Base-by-base conservation (phyloP, 2,888 invertebrate genomes). In the Pollenia amentaria region DNA sequence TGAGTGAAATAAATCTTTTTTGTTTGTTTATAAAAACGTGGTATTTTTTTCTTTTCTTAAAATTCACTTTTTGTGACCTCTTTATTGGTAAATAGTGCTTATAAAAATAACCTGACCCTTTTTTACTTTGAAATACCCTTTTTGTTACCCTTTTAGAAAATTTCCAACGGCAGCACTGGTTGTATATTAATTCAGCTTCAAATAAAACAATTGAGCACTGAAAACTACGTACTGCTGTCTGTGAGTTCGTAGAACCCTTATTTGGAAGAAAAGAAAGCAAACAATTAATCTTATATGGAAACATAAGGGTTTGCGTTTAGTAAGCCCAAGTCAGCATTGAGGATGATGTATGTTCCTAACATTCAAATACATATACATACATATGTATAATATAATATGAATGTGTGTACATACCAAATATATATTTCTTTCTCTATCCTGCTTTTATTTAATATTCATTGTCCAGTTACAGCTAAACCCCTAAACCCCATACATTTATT, bases 401-500 rank as follows among this genome's bases (percentile, higher is more conserved):
- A 29, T 29, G 29, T 29, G 29, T 29, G 29, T 29, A 6, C 7
- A 42, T 18, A 40, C 2, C 3, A 29, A 11, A 3, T 73, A 62
- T 73, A 10, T 38, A 38, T 38, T 53, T 76, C 53, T 65, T 44
- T 44, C 9, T 76, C 18, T 55, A 18, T 38, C 65, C 11, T 16
- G 14, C 42, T 1, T n/a, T 21, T 12, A 6, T 40, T 65, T 53
- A 53, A 12, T 12, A 16, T 55, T 21, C 65, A 29, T n/a, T 76
- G 65, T 65, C 76, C 76, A 53, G 53, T 65, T 55, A 53, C 4
- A 76, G 44, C 53, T 44, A 44, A 14, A 65, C 40, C n/a, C 10
- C 38, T 21, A 21, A 29, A n/a, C n/a, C n/a, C n/a, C n/a, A n/a
- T n/a, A n/a, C n/a, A n/a, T n/a, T n/a, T n/a, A n/a, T n/a, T n/a